phyloP scores from a whole-genome alignment of 2,888 invertebrate genomes.

The Orchesella flavescens region DNA sequence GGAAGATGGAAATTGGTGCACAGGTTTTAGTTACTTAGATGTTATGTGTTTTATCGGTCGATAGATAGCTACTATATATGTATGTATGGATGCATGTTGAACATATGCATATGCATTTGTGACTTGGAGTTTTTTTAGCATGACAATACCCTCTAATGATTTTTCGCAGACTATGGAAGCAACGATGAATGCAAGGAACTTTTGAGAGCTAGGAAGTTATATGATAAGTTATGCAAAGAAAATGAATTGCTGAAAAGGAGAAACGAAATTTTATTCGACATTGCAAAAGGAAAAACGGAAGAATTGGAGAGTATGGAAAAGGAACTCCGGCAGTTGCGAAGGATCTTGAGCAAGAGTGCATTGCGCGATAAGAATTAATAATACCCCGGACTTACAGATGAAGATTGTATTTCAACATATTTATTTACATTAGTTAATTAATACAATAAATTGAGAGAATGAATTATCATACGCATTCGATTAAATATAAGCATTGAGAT shows the following conservation, averaged over 20 bases:
- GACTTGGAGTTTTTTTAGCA: too few species aligned
- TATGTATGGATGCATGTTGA: neutral
- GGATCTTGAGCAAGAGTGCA: conserved; percentile 18
- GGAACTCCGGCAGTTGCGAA: conserved; percentile 20
- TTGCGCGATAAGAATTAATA: neutral
- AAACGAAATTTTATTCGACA: conserved; percentile 26
- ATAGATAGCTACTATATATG: too few species aligned
- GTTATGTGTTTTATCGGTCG: too few species aligned
- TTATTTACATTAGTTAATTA: too few species aligned
- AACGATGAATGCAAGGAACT: conserved; percentile 1
- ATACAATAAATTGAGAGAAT: too few species aligned
- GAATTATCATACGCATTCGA: too few species aligned
- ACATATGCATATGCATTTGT: neutral
- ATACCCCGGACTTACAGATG: too few species aligned
- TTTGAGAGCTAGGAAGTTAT: neutral
- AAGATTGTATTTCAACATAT: too few species aligned
- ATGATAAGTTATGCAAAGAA: conserved; percentile 27
- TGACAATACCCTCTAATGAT: neutral
- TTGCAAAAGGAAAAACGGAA: conserved; percentile 38
- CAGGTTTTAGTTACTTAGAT: conserved; percentile 5
- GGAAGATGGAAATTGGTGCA: conserved; percentile 32
- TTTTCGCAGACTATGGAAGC: neutral
- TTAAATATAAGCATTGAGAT: too few species aligned
- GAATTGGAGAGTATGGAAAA: conserved; percentile 28
- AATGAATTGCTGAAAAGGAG: conserved; percentile 29